phyloP scores from a whole-genome alignment of 2,113 vertebrate species.

The Xerus inauris region DNA sequence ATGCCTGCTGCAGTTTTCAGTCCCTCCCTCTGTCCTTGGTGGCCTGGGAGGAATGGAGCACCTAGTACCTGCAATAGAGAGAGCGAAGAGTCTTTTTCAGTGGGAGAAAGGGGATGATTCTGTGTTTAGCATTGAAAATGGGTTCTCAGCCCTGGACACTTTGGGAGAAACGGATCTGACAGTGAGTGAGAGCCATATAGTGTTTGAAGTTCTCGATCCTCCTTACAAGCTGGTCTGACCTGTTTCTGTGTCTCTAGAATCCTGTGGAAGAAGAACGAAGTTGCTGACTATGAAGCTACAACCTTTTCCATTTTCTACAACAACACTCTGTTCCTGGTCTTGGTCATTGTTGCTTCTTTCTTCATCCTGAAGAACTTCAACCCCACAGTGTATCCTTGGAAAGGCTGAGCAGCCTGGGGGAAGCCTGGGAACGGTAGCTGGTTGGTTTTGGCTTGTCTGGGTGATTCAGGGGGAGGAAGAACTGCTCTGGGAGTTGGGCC shows the following conservation, averaged over 20 bases:
- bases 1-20: not conserved
- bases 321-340: slow-evolving; percentile 97
- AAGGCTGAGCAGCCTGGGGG: not conserved
- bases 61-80: not conserved
- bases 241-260: slow-evolving; percentile 87
- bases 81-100: not conserved
- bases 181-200: not conserved
- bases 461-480: slow-evolving; percentile 6
- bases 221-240: not conserved
- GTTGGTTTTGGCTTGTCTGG: not conserved
- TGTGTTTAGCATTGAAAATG: slow-evolving; percentile 7
- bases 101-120: not conserved
- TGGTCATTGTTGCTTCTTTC: slow-evolving; percentile 97
- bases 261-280: slow-evolving; percentile 99
- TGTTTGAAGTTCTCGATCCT: not conserved
- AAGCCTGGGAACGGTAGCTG: slow-evolving; percentile 35
- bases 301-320: slow-evolving; percentile 99
- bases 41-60: not conserved
- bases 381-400: slow-evolving; percentile 98
- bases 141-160: not conserved
- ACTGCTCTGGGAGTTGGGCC: not conserved
- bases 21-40: not conserved
- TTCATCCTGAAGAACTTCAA: slow-evolving; percentile 99
- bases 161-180: not conserved
- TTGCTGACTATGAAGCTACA: slow-evolving; percentile 98